Base-by-base conservation (phyloP, 2,113 vertebrate genomes). In the Daphoenositta chrysoptera region DNA sequence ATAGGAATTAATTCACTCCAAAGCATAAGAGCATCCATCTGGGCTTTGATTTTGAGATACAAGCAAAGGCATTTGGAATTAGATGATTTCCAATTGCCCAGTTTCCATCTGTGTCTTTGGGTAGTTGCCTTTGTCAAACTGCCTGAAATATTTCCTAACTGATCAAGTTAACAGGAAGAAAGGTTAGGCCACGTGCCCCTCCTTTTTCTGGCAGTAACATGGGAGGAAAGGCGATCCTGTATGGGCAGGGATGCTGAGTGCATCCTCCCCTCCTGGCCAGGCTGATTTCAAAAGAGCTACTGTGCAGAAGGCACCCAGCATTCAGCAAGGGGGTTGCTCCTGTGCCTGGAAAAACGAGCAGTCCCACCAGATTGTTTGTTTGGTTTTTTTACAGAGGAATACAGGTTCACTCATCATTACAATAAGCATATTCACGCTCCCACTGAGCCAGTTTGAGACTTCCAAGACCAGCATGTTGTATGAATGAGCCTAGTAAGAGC, bases 351-450 rank as follows among this genome's bases (percentile, higher is more conserved):
- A 85, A 96, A 95, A 85, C 0, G 7, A 94, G 42, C 65, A 30
- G 65, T 28, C 71, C 64, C 66, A 76, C 78, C 33, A 80, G 63
- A 31, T 85, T 88, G 85, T 56, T 92, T 82, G 61, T 53, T 81
- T 89, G 73, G 11, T 48, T 77, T 69, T 88, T 90, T 77, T 51
- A 28, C 31, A 71, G 51, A 84, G 75, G 47, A 94, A 90, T 82
- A 63, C 71, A 88, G 82, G 87, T 93, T 93, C 79, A 91, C 95
- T 93, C 94, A 93, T 96, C 94, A 88, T 86, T 78, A 92, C 71
- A 96, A 94, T 73, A 87, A 90, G 63, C 51, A 61, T 56, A 96
- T 94, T 95, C 92, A 96, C 12, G 0, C 37, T 31, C 1, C 2
- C 9, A 8, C 78, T 65, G 22, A 75, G 66, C 48, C 1, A 4